Base-by-base conservation (phyloP, 2,888 invertebrate species). In the Tuberolachnus salignus region DNA sequence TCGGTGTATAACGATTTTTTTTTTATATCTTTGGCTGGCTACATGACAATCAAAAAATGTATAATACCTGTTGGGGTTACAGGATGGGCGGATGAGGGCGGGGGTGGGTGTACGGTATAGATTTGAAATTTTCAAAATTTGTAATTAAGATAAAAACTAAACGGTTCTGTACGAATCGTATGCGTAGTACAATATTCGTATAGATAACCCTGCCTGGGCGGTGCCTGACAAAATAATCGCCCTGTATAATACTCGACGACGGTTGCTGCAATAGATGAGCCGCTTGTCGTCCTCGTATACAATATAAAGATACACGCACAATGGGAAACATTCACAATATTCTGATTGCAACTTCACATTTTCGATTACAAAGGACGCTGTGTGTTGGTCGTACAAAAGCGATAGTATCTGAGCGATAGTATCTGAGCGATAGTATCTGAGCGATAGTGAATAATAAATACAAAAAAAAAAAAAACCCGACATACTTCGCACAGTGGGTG, bases 331-430 rank as follows among this genome's bases (percentile, higher is more conserved):
- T n/a, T n/a, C n/a, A n/a, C n/a, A n/a, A n/a, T 71, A 59, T 59
- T 59, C 49, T 46, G 71, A 46, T 59, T 26, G 71, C 71, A 23
- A 71, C 59, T 71, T 59, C 8, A 26, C 16, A 49, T 71, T 71
- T 59, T 23, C 46, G 57, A 46, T 57, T 67, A 67, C 49, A 67
- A 69, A 51, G 72, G 46, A 2, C 16, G 46, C 6, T 34, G 46
- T 16, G 72, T n/a, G n/a, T n/a, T n/a, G 49, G 34, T 49, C 71
- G 19, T 34, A 61, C 59, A 61, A 72, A 72, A 72, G 14, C 72
- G 72, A 61, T 61, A n/a, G n/a, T n/a, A 72, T 72, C 61, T 19
- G 49, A 61, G 34, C 19, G 34, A 34, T 34, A 34, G 34, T 34
- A 34, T 72, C 61, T 19, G 49, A 61, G 34, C 19, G 34, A 34